A percentile compares a stretch with the other conserved stretches of the same genome.
These are phyloP conservation scores for Triplophysa yarkandensis DNA, from an alignment of 2,797 vertebrate genomes.

Conservation along the genomic window DNA sequence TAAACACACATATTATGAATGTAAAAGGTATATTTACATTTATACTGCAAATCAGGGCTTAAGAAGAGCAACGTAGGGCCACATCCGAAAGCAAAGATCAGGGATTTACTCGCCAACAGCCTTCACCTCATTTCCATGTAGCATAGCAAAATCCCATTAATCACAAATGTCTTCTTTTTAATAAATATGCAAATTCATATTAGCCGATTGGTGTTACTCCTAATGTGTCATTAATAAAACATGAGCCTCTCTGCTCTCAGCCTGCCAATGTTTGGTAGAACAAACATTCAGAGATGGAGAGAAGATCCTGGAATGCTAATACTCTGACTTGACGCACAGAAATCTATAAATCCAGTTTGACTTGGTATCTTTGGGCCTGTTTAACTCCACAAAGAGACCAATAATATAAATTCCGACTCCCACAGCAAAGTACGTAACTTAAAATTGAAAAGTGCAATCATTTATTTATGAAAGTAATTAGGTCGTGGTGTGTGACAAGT, in stretches of 20 bases:
- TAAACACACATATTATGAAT: slow-evolving; percentile 10
- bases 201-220: slow-evolving; percentile 78
- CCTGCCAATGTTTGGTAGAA: slow-evolving; percentile 60
- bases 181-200: slow-evolving; percentile 82
- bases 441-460: slow-evolving; percentile 84
- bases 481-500: slow-evolving; percentile 83
- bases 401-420: slow-evolving; percentile 80
- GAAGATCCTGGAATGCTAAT: slow-evolving; percentile 45
- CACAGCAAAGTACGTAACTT: slow-evolving; percentile 81
- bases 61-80: slow-evolving; percentile 28
- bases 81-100: slow-evolving; percentile 52
- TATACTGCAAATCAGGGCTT: not conserved
- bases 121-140: slow-evolving; percentile 66
- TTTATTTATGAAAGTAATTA: slow-evolving; percentile 90
- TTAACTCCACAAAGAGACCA: slow-evolving; percentile 60
- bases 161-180: slow-evolving; percentile 81
- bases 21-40: not conserved
- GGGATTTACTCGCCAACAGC: slow-evolving; percentile 57
- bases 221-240: slow-evolving; percentile 79
- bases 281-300: slow-evolving; percentile 53
- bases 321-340: slow-evolving; percentile 31
- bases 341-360: slow-evolving; percentile 7
- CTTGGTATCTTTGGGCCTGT: not conserved
- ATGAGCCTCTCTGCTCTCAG: slow-evolving; percentile 70
- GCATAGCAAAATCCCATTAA: slow-evolving; percentile 76